These are phyloP conservation scores for Drosophila fuyamai DNA, from an alignment of 1,140 invertebrate species.

Conservation along the genomic window DNA sequence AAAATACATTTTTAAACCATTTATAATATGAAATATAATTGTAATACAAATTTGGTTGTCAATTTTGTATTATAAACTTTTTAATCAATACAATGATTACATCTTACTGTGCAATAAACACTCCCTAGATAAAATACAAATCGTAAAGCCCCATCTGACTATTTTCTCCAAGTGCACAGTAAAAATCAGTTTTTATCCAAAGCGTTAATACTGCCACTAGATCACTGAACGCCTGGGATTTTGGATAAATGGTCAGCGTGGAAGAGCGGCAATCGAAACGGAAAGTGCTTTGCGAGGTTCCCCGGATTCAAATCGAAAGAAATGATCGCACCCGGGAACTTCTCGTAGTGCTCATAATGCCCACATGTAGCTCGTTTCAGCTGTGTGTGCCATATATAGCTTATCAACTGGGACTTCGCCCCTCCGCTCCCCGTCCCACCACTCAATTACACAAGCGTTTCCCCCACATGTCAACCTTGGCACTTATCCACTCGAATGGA, in stretches of 20 bases:
- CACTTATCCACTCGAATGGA: constrained; percentile 45
- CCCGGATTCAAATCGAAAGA: constrained; percentile 1
- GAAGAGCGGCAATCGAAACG: constrained; percentile 47
- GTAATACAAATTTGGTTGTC: too few species aligned
- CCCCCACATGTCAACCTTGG: constrained; percentile 3
- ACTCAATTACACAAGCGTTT: constrained; percentile 31
- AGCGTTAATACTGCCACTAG: constrained; percentile 47
- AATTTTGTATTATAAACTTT: too few species aligned
- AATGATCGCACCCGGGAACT: constrained; percentile 5
- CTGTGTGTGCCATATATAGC: constrained; percentile 26
- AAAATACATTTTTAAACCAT: too few species aligned
- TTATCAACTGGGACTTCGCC: constrained; percentile 43
- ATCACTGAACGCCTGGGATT: constrained; percentile 71
- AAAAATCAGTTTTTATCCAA: constrained; percentile 63
- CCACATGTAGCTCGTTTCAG: constrained; percentile 8
- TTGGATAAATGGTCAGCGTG: constrained; percentile 73
- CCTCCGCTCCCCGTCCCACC: background rate
- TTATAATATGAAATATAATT: too few species aligned
- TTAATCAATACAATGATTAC: too few species aligned
- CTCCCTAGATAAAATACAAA: too few species aligned
- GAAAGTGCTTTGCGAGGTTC: constrained; percentile 35
- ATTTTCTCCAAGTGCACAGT: constrained; percentile 50
- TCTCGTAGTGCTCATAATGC: background rate
- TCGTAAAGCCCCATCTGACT: too few species aligned
- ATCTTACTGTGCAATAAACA: too few species aligned